A percentile compares a stretch with the other conserved stretches of the same genome.
phyloP scores from a whole-genome alignment of 1,140 invertebrate genomes.

The Panagrolaimus sp. region DNA sequence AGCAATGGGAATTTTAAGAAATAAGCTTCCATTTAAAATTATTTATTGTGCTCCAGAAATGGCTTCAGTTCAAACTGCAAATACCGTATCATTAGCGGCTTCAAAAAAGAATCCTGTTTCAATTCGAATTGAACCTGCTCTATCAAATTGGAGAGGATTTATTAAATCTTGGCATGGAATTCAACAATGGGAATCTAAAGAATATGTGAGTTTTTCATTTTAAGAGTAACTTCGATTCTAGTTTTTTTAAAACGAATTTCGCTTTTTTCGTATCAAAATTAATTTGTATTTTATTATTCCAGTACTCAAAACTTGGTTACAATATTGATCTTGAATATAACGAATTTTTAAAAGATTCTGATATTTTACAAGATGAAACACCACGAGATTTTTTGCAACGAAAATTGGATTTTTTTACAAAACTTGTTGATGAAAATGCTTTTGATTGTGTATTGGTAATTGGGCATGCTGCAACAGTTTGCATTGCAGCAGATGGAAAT shows the following conservation, averaged over 20 bases:
- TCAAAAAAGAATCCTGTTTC: not conserved
- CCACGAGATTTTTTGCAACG: not conserved
- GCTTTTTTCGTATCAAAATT: too few relatives aligned
- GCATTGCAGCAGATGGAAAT: not conserved
- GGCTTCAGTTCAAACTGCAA: not conserved
- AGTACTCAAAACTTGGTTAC: not conserved
- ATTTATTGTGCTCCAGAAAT: conserved; percentile 5
- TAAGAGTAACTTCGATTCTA: too few relatives aligned
- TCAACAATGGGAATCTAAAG: not conserved
- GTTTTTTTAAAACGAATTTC: too few relatives aligned
- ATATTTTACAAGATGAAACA: not conserved
- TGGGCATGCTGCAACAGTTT: not conserved
- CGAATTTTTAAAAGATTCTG: not conserved
- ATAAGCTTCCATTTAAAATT: not conserved
- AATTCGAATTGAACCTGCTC: conserved; percentile 8
- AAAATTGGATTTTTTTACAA: not conserved
- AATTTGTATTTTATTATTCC: too few relatives aligned
- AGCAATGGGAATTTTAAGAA: not conserved
- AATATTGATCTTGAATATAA: not conserved
- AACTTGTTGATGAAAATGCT: not conserved
- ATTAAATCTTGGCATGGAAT: not conserved
- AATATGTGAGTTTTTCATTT: conserved; percentile 10
- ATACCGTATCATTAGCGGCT: not conserved
- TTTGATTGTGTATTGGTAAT: not conserved
- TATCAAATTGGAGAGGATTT: conserved; percentile 9